Base-by-base conservation (phyloP, 64 coral and sea anemone species). In the Pocillopora damicornis region DNA sequence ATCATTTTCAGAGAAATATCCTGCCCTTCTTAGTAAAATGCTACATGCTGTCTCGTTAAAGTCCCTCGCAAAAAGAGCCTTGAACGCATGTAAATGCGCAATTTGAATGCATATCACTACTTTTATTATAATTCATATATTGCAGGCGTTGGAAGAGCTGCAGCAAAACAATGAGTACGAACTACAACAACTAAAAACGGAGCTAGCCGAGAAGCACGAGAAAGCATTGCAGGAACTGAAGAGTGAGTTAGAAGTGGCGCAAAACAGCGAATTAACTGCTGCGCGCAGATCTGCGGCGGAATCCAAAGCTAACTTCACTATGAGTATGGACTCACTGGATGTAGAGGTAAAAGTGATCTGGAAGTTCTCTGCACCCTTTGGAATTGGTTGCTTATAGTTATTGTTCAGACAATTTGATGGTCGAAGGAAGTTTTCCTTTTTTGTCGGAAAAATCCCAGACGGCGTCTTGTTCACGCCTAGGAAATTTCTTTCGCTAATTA, bases 141-240 rank as follows among this genome's bases (percentile, higher is more conserved):
- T 17, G 38, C 71, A 98, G 95, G 77, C 89, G n/a, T 75, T 94
- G 35, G 96, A 98, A 36, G 89, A 98, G 57, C 56, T 88, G 17
- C 96, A 98, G 18, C 96, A 98, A 59, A 86, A 95, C 45, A 94
- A 98, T 38, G 87, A 95, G 17, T 98, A 98, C 78, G 88, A 95
- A 80, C 79, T 98, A 2, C 96, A 98, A 75, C 96, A 95, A 63
- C 22, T 89, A 35, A 98, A 95, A 63, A 95, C 93, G 51, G 96
- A 98, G 65, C 63, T 98, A 58, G 89, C 88, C 22, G 96, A 98
- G 76, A 92, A 95, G 80, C 96, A 98, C 17, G 96, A 98, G 84
- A 95, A 88, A 83, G 91, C 82, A 15, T 90, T 96, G 82, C 81
- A 90, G 36, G 79, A 90, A 13, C 78, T 96, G 4, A 35, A 76